Evolutionary conservation across 2,888 invertebrate species (phyloP).

Genomic region (Tolmerus cingulatus): DNA sequence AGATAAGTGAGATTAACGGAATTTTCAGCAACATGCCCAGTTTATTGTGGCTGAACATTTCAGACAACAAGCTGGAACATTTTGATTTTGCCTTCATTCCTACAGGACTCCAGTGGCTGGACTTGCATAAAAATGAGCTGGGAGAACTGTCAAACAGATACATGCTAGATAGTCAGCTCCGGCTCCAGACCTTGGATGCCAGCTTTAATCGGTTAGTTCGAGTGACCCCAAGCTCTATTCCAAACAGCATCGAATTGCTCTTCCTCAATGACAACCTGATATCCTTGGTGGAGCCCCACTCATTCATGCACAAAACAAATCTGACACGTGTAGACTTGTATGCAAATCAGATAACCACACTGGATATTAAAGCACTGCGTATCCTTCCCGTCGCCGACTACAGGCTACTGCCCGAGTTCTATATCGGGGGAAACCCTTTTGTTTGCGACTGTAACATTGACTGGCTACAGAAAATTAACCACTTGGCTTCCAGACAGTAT

Average conservation of each 20-base stretch:
- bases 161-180: slow-evolving; percentile 73
- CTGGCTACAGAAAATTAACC: slow-evolving; percentile 92
- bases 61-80: slow-evolving; percentile 87
- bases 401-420: slow-evolving; percentile 84
- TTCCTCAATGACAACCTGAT: slow-evolving; percentile 91
- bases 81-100: slow-evolving; percentile 90
- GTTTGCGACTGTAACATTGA: slow-evolving; percentile 95
- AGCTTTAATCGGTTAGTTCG: slow-evolving; percentile 87
- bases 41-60: slow-evolving; percentile 88
- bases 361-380: slow-evolving; percentile 88
- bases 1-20: slow-evolving; percentile 80
- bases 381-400: slow-evolving; percentile 79
- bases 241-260: slow-evolving; percentile 83
- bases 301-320: slow-evolving; percentile 88
- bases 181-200: slow-evolving; percentile 85
- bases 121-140: slow-evolving; percentile 87
- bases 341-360: slow-evolving; percentile 88
- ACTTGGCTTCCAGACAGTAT: slow-evolving; percentile 83
- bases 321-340: slow-evolving; percentile 90
- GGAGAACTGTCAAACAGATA: slow-evolving; percentile 79
- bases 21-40: slow-evolving; percentile 84
- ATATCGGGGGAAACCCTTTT: slow-evolving; percentile 93
- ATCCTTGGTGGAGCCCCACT: slow-evolving; percentile 84
- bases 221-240: slow-evolving; percentile 79
- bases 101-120: slow-evolving; percentile 83